These are phyloP conservation scores for Nymphalis urticae DNA, from an alignment of 2,888 invertebrate species.

Conservation along the genomic window DNA sequence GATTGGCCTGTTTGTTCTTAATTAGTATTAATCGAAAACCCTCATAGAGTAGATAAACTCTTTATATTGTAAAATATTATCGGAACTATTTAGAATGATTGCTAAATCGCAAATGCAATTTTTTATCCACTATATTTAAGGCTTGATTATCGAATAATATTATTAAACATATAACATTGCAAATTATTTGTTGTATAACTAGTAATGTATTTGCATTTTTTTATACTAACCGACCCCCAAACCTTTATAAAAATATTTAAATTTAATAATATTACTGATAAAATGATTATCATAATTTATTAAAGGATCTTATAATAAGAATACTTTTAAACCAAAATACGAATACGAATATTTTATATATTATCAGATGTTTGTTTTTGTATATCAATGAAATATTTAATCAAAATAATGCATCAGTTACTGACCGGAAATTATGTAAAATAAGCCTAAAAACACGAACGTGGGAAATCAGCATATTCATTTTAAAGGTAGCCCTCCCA, in stretches of 20 bases:
- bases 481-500: conserved; percentile 62
- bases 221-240: too few relatives aligned
- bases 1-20: conserved; percentile 80
- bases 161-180: background rate
- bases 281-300: too few relatives aligned
- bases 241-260: background rate
- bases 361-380: conserved; percentile 30
- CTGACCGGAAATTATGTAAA: conserved; percentile 77
- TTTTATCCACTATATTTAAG: background rate
- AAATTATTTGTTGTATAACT: background rate
- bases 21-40: conserved; percentile 79
- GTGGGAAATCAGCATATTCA: conserved; percentile 75
- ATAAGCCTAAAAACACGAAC: conserved; percentile 70
- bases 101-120: background rate
- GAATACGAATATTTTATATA: conserved; percentile 4
- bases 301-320: too few relatives aligned
- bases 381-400: conserved; percentile 42
- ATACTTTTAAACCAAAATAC: too few relatives aligned
- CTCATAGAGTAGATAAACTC: conserved; percentile 52
- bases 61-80: conserved; percentile 51
- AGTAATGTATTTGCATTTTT: too few relatives aligned
- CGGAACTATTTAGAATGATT: conserved; percentile 39
- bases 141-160: background rate
- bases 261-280: too few relatives aligned
- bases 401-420: conserved; percentile 66